Evolutionary conservation across 1,140 invertebrate species (phyloP), one percentile per base, ranked within the genome.

Genomic region (Drosophila repletoides): DNA sequence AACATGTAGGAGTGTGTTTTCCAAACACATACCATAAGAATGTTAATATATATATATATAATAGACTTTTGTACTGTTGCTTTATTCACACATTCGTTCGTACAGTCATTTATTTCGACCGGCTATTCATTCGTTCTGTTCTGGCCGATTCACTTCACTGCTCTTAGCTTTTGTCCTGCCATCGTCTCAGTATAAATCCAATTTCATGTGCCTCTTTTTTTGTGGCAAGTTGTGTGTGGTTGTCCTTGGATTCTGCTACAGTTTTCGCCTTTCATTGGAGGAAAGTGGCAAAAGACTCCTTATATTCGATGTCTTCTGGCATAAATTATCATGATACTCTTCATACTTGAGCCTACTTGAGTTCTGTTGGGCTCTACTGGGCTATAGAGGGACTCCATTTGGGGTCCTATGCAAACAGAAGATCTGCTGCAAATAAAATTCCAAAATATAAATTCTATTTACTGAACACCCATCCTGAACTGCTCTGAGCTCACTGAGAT

Each of bases 331-430:
- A 43, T 70, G 36, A 43, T 38, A 55, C 52, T 55, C 19, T 55
- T 36, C n/a, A n/a, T n/a, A n/a, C n/a, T n/a, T n/a, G n/a, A n/a
- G n/a, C n/a, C n/a, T n/a, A n/a, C n/a, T n/a, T n/a, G n/a, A n/a
- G n/a, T n/a, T n/a, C n/a, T n/a, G n/a, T n/a, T n/a, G n/a, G n/a
- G n/a, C n/a, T n/a, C n/a, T n/a, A n/a, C n/a, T n/a, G n/a, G n/a
- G n/a, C n/a, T n/a, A 60, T 17, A n/a, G 15, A 4, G 10, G 5
- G 31, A n/a, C 24, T 14, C 28, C 19, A 21, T 28, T 33, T n/a
- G n/a, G 46, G 29, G 12, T 55, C 72, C 76, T 81, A 59, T 36
- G 51, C 64, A 81, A 81, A 77, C 73, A 81, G 77, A 77, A 72
- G 60, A 61, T 53, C 12, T 36, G 59, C 36, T 21, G 29, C 56